These are phyloP conservation scores for Drosophila repleta DNA, from an alignment of 1,140 invertebrate species.

Conservation along the genomic window DNA sequence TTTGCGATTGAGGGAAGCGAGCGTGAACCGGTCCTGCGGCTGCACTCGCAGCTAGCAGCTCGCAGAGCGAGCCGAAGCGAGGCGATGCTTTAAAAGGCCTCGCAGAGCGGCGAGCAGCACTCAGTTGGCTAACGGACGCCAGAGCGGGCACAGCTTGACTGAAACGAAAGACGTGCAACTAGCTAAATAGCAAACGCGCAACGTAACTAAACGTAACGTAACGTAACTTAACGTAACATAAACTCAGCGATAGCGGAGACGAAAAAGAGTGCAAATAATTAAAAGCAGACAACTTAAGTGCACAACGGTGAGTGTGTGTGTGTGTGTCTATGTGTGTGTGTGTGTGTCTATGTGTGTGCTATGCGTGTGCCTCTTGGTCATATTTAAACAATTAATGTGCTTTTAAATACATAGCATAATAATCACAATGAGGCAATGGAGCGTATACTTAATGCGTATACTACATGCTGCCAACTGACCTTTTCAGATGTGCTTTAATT, in stretches of 20 bases:
- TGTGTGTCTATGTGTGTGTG: slow-evolving; percentile 20
- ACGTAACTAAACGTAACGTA: slow-evolving; percentile 41
- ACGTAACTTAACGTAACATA: slow-evolving; percentile 41
- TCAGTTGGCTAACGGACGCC: slow-evolving; percentile 61
- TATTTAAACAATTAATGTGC: slow-evolving; percentile 58
- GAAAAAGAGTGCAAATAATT: slow-evolving; percentile 72
- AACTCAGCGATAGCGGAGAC: neutral
- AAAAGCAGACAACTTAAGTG: slow-evolving; percentile 71
- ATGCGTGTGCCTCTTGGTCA: slow-evolving; percentile 43
- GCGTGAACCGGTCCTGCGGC: slow-evolving; percentile 73
- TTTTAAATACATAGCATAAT: slow-evolving; percentile 27
- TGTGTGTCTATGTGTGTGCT: slow-evolving; percentile 14
- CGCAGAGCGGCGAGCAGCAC: slow-evolving; percentile 50
- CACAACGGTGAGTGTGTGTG: slow-evolving; percentile 60
- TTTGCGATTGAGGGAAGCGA: slow-evolving; percentile 4
- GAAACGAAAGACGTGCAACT: slow-evolving; percentile 10
- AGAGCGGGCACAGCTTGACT: slow-evolving; percentile 43
- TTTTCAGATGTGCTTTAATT: slow-evolving; percentile 24
- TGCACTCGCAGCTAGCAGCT: slow-evolving; percentile 23
- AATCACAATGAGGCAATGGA: slow-evolving; percentile 10
- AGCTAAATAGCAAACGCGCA: slow-evolving; percentile 6
- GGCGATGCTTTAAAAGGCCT: slow-evolving; percentile 67
- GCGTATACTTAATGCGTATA: slow-evolving; percentile 39
- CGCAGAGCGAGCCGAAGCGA: slow-evolving; percentile 5
- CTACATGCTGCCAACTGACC: slow-evolving; percentile 9